Evolutionary conservation across 2,113 vertebrate genomes (phyloP), one percentile per base, ranked within the genome.

Genomic region (Psammodynastes pulverulentus): DNA sequence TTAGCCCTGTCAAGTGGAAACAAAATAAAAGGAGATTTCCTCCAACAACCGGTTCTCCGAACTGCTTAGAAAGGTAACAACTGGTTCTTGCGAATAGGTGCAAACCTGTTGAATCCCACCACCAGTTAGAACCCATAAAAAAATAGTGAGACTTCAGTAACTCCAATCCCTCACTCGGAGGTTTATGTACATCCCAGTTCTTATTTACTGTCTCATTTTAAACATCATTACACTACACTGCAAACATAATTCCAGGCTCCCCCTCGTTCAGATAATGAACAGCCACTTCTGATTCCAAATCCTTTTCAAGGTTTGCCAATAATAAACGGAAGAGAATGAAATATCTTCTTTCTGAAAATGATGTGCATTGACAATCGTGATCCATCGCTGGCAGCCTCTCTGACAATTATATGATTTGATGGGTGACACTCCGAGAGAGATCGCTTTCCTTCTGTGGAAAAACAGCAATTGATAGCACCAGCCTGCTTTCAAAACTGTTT

Each of bases 321-420:
- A 93, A 94, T 54, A 67, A 43, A 12, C 24, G 88, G 92, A 87
- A 53, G 89, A 92, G 51, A 94, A 95, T 88, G 85, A 89, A 94
- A 92, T 95, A 93, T 92, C 72, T 62, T 89, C 15, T 23, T 86
- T 94, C 67, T 85, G 92, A 29, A 96, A 95, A 94, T 53, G 46
- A 94, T 92, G 92, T 92, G 79, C 43, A 0, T 87, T 94, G 56
- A 53, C 90, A 67, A 15, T 39, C 89, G 91, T 49, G 3, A 88
- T 91, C 46, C 0, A 0, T 6, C 86, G 62, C 92, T 94, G 88
- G 84, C 94, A 94, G 89, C 84, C 90, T 92, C 17, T 46, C 53
- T 85, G 89, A 87, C 89, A 84, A 89, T 89, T 89, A 84, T 58
- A 54, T 89, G 87, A 89, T 89, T 84, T 58, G 72, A 72, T 92